Evolutionary conservation across 2,888 invertebrate species (phyloP), one percentile per base, ranked within the genome.

Genomic region (Eristalis intricaria): DNA sequence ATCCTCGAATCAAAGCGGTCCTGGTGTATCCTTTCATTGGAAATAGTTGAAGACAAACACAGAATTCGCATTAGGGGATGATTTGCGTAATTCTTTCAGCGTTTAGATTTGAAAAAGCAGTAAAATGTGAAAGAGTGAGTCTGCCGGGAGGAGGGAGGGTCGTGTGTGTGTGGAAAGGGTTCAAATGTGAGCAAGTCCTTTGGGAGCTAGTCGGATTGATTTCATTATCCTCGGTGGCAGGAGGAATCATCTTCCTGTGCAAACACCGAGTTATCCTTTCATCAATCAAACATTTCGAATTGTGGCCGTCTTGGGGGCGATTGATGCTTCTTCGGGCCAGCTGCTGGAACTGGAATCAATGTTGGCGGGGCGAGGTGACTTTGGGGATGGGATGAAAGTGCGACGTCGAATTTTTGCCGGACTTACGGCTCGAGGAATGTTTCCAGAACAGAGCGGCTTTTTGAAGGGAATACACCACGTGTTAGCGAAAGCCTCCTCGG

Each of bases 21-120:
- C 58, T 63, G 68, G 79, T 79, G 65, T 43, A 40, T 40, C 29
- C 71, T 84, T 76, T 84, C 43, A 81, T 81, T 58, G 58, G 63
- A 73, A 64, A 50, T 64, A 64, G 64, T 29, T 61, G 35, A n/a
- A 66, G 19, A 58, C 15, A 63, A 68, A 66, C 38, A 66, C 38
- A 64, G 23, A 58, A 50, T 23, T 50, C 29, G 32, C 26, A 40
- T 61, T 43, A 64, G 38, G 73, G 81, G 68, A 73, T 76, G 77
- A 66, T 80, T 73, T 82, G 71, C 66, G 82, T 71, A 84, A 63
- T 56, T 84, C 75, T 69, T 85, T 85, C 75, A 38, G 75, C 66
- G 75, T 80, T 76, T 77, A 71, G 77, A 60, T 60, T 29, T 60
- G 50, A 43, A 43, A 43, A 43, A 4, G 4, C 15, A n/a, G n/a